Evolutionary conservation across 2,888 invertebrate genomes (phyloP).

Genomic region (Altica lythri): DNA sequence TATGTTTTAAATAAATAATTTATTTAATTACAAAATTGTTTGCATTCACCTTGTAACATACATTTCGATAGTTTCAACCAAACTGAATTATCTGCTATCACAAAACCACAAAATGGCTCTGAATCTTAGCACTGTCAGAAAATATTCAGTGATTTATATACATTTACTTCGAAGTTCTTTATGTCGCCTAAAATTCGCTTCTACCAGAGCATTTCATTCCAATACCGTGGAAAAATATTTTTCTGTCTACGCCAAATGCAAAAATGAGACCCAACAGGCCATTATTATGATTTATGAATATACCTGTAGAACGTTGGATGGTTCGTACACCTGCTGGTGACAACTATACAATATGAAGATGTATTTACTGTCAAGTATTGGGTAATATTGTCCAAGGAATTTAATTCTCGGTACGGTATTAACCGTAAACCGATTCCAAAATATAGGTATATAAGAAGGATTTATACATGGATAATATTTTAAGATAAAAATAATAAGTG

Average conservation of each 20-base stretch:
- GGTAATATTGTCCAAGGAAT: not conserved
- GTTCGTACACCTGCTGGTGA: not conserved
- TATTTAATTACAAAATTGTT: too few relatives aligned
- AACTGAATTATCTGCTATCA: not conserved
- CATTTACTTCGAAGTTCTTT: not conserved
- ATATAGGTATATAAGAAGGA: too few relatives aligned
- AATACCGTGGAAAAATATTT: conserved; percentile 2
- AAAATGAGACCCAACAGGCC: conserved; percentile 1
- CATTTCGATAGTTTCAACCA: too few relatives aligned
- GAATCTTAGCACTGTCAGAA: not conserved
- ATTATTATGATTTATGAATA: conserved; percentile 8
- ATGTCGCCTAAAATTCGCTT: conserved; percentile 1
- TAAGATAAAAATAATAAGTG: not conserved
- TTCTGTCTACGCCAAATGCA: conserved; percentile 6
- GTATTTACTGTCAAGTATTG: conserved; percentile 6
- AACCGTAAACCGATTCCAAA: too few relatives aligned
- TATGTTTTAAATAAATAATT: too few relatives aligned
- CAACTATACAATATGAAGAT: conserved; percentile 6
- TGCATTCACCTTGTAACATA: too few relatives aligned
- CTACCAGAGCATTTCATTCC: not conserved
- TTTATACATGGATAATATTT: not conserved
- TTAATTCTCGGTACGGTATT: not conserved
- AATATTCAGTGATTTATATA: not conserved
- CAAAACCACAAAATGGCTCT: not conserved
- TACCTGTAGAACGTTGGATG: conserved; percentile 1